Conservation (phyloP, 2,888 invertebrate species). For the Pristionchus japonicus region DNA sequence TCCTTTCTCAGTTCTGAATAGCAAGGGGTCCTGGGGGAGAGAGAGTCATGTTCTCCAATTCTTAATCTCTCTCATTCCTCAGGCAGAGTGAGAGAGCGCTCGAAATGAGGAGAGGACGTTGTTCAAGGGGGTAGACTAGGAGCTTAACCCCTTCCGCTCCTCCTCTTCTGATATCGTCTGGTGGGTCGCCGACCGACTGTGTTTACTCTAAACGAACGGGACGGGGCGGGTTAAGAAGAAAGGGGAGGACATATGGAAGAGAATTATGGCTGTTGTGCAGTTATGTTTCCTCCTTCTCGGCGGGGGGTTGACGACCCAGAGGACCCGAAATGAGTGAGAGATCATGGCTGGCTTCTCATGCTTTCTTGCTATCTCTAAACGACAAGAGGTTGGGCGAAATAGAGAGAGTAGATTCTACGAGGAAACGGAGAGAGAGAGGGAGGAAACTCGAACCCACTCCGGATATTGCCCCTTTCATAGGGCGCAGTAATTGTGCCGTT, state of each 20-base stretch:
- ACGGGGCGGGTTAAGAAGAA: not conserved
- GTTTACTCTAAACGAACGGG: not conserved
- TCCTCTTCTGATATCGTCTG: not conserved
- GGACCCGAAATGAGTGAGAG: not conserved
- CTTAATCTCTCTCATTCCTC: too few species aligned
- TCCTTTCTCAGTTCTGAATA: not conserved
- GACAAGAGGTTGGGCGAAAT: not conserved
- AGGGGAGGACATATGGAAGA: not conserved
- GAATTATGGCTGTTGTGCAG: conserved; percentile 18
- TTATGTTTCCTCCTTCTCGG: conserved; percentile 1
- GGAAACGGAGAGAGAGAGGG: not conserved
- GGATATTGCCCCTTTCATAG: not conserved
- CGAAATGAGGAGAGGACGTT: too few species aligned
- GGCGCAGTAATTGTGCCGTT: not conserved
- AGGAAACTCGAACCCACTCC: not conserved
- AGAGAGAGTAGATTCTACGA: not conserved
- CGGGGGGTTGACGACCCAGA: not conserved
- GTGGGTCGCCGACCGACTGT: not conserved
- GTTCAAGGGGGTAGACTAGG: too few species aligned
- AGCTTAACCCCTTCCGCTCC: not conserved
- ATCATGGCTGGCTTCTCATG: too few species aligned
- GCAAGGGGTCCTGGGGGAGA: not conserved
- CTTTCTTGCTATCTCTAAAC: too few species aligned
- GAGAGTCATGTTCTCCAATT: too few species aligned
- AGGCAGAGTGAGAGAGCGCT: too few species aligned